phyloP scores from a whole-genome alignment of 2,113 vertebrate species.

The Catharus fuscescens region DNA sequence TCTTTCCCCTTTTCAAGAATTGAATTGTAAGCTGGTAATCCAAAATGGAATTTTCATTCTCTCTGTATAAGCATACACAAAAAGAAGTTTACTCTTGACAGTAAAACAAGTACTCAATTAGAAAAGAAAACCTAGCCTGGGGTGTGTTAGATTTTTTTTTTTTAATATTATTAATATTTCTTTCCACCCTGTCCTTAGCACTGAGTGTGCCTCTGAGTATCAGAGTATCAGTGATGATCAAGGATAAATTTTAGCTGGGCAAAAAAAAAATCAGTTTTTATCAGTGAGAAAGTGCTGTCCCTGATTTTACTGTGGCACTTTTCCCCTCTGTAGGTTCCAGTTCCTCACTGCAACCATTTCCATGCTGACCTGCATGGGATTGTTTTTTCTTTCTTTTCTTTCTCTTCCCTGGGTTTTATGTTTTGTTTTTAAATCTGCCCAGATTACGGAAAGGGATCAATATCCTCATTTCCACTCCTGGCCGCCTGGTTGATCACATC shows the following conservation, averaged over 20 bases:
- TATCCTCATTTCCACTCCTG: constrained; percentile 92
- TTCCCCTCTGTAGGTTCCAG: neutral
- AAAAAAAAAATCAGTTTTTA: neutral
- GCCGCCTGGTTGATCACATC: constrained; percentile 95
- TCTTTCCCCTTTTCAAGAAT: constrained; percentile 15
- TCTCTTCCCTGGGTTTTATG: neutral
- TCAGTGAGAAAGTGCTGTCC: neutral
- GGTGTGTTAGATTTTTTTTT: neutral
- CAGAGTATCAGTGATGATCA: neutral
- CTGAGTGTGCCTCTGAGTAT: neutral
- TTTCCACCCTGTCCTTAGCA: neutral
- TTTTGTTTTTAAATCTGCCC: neutral
- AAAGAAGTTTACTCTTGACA: constrained; percentile 23
- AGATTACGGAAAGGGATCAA: constrained; percentile 96
- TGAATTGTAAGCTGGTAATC: constrained; percentile 14
- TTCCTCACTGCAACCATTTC: neutral
- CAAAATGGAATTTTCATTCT: neutral
- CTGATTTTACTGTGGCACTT: neutral
- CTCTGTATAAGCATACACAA: neutral
- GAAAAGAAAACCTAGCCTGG: neutral
- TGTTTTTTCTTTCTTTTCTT: neutral
- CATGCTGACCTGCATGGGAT: neutral
- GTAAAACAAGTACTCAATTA: neutral
- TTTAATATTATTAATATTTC: neutral
- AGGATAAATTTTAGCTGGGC: neutral